Percentiles rank a stretch among this genome's conserved stretches.
These are phyloP conservation scores for Ladona fulva DNA, from an alignment of 1,140 invertebrate species.

Conservation along the genomic window DNA sequence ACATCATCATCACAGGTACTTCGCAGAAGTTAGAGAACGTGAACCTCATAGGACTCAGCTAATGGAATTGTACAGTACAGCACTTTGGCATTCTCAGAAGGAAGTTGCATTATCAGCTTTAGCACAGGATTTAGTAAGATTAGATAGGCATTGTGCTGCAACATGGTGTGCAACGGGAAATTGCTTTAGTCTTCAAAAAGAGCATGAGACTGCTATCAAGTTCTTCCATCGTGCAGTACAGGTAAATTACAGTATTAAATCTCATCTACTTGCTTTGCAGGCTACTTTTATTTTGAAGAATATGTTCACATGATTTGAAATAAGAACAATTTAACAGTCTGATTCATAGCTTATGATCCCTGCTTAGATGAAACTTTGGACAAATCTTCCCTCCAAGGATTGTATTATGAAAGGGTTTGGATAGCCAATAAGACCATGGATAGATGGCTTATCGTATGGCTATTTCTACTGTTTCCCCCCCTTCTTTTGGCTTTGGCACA, in stretches of 20 bases:
- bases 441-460: too few relatives aligned
- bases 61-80: constrained; percentile 95
- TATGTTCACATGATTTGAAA: too few relatives aligned
- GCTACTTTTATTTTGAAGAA: too few relatives aligned
- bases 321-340: too few relatives aligned
- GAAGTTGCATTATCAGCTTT: constrained; percentile 54
- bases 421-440: too few relatives aligned
- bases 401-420: too few relatives aligned
- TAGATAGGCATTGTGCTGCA: constrained; percentile 64
- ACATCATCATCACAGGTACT: constrained; percentile 35
- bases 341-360: too few relatives aligned
- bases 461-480: too few relatives aligned
- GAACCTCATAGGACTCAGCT: constrained; percentile 80
- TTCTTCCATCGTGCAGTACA: constrained; percentile 96
- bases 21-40: constrained; percentile 63
- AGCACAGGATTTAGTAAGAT: constrained; percentile 73
- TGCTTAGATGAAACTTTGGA: too few relatives aligned
- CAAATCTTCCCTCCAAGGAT: too few relatives aligned
- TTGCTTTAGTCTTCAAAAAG: constrained; percentile 94
- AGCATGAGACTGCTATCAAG: constrained; percentile 97
- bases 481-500: too few relatives aligned
- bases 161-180: constrained; percentile 96
- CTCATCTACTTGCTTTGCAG: too few relatives aligned
- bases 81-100: constrained; percentile 92
- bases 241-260: constrained; percentile 38